Evolutionary conservation across 2,888 invertebrate genomes (phyloP), one percentile per base, ranked within the genome.

Genomic region (Eledona agricola): DNA sequence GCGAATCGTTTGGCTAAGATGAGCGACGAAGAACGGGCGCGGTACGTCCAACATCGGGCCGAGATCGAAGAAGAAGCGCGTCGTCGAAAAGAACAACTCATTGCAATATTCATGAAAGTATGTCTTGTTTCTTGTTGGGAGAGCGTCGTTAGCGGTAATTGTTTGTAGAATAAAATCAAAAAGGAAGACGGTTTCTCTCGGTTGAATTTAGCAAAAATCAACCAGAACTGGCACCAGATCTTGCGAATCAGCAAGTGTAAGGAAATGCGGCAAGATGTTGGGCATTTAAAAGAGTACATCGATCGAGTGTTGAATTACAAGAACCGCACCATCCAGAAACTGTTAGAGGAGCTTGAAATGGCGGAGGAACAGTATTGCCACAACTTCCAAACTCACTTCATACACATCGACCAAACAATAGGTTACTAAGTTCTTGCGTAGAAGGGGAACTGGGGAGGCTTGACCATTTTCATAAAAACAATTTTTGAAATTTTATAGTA

Each of bases 51-150:
- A 70, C 89, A 89, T 69, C 82, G 88, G 12, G 90, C 90, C 0
- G 92, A 92, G 60, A 77, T 89, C 17, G 92, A 92, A 71, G 88
- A 92, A 67, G 93, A 93, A 71, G 88, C 89, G 0, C 80, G 86
- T 22, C 78, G 90, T 6, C 81, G 92, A 57, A 91, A 92, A 69
- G 85, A 90, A 66, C 90, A 92, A 67, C 79, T 93, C 0, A 85
- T 93, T 52, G 83, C 88, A 4, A 83, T 85, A 29, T 93, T 89
- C 67, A 87, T 91, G 75, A 92, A 91, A 83, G 91, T 90, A 77
- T 35, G 25, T 4, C 1, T 19, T n/a, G 3, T 15, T 2, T 40
- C 17, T 9, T 3, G 2, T 19, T 15, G 15, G 7, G 9, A 16
- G 4, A n/a, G 9, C 6, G n/a, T n/a, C n/a, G n/a, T 1, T 15